These are phyloP conservation scores for Bergia sp. DNA, from an alignment of 92 coral and sea anemone genomes.

Conservation along the genomic window DNA sequence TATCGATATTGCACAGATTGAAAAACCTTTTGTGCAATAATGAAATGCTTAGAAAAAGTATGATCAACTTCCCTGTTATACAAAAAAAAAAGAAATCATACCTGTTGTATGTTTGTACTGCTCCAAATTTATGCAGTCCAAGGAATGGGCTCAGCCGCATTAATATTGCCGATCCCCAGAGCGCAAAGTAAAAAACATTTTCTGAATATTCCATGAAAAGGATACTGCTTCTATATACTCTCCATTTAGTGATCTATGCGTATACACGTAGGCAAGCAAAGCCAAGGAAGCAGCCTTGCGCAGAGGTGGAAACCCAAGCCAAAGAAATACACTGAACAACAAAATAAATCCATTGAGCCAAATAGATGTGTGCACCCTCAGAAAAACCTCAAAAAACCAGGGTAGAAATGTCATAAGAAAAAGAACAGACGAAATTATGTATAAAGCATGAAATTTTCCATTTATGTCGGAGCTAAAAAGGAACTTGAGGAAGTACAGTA, in stretches of 20 bases:
- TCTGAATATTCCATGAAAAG: slow-evolving; percentile 52
- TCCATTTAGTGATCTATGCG: slow-evolving; percentile 69
- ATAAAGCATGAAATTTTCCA: slow-evolving; percentile 24
- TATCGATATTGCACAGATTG: not conserved
- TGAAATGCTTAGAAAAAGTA: not conserved
- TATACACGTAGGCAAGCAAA: slow-evolving; percentile 52
- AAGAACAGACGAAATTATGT: slow-evolving; percentile 33
- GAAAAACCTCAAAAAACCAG: slow-evolving; percentile 65
- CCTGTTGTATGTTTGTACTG: slow-evolving; percentile 69
- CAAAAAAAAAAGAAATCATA: not conserved
- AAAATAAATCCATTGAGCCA: slow-evolving; percentile 50
- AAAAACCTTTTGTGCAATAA: not conserved
- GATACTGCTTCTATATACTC: slow-evolving; percentile 60
- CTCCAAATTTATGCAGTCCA: slow-evolving; percentile 57
- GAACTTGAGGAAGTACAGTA: slow-evolving; percentile 11
- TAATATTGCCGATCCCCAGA: slow-evolving; percentile 57
- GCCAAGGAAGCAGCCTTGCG: slow-evolving; percentile 59
- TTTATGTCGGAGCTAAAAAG: slow-evolving; percentile 1
- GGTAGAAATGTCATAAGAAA: slow-evolving; percentile 66
- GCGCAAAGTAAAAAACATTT: slow-evolving; percentile 45
- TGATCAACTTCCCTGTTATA: not conserved
- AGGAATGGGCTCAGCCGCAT: slow-evolving; percentile 58
- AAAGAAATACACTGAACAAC: slow-evolving; percentile 47
- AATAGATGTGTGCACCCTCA: slow-evolving; percentile 50
- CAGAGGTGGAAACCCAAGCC: slow-evolving; percentile 64